A percentile compares a stretch with the other conserved stretches of the same genome.
Evolutionary conservation across 2,888 invertebrate genomes (phyloP).

Genomic region (Lycaena phlaeas): DNA sequence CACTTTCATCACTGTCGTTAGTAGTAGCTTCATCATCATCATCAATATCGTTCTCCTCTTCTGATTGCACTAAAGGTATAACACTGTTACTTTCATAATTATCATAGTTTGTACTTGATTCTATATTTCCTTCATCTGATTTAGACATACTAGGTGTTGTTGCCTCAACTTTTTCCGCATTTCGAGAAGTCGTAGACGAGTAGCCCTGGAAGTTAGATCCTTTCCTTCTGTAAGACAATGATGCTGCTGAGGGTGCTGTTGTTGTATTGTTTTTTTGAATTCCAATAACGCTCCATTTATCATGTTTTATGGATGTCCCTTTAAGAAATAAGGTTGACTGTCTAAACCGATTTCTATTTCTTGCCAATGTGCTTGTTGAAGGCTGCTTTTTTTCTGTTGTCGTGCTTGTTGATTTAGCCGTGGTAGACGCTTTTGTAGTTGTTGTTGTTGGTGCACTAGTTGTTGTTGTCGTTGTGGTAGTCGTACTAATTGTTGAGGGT

Average conservation of each 20-base stretch:
- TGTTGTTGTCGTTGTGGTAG: constrained; percentile 22
- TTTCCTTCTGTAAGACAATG: constrained; percentile 41
- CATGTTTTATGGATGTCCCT: constrained; percentile 63
- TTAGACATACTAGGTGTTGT: constrained; percentile 19
- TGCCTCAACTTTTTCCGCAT: constrained; percentile 32
- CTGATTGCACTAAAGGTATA: constrained; percentile 15
- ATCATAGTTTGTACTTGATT: constrained; percentile 19
- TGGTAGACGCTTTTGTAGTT: constrained; percentile 8
- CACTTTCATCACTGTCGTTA: constrained; percentile 24
- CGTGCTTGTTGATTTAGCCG: constrained; percentile 5
- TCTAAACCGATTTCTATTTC: constrained; percentile 50
- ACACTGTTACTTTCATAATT: constrained; percentile 27
- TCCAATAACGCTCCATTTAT: constrained; percentile 41
- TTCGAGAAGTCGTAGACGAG: constrained; percentile 32
- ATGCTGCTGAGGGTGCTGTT: constrained; percentile 22
- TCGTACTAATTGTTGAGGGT: constrained; percentile 22
- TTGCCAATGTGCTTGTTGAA: constrained; percentile 28
- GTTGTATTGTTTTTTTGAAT: constrained; percentile 29
- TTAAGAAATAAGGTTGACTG: constrained; percentile 54
- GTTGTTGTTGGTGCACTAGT: constrained; percentile 20
- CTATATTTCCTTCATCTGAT: constrained; percentile 13
- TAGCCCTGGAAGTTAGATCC: constrained; percentile 61
- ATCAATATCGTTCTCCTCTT: constrained; percentile 9
- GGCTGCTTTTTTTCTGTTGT: constrained; percentile 12
- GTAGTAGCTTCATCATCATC: constrained; percentile 13